Conservation (phyloP, 2,888 invertebrate genomes). For the Nomada fabriciana region DNA sequence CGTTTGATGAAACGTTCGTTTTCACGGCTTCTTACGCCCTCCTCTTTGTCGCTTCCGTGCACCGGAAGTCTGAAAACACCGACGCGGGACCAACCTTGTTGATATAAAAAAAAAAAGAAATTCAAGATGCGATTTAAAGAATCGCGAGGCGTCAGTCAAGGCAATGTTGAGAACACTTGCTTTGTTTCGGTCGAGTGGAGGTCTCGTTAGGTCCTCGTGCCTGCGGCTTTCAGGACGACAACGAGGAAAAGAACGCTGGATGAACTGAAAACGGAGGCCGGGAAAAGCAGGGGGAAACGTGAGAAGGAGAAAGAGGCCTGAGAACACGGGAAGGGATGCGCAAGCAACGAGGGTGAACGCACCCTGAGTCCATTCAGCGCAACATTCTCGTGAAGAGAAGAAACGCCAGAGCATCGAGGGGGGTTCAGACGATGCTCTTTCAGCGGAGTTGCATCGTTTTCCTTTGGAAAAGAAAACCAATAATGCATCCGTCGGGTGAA, state of each 20-base stretch:
- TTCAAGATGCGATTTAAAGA: conserved; percentile 54
- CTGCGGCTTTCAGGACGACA: conserved; percentile 48
- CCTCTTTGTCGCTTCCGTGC: neutral
- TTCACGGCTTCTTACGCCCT: neutral
- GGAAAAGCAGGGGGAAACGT: neutral
- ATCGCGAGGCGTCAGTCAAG: conserved; percentile 16
- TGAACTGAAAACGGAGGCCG: conserved; percentile 6
- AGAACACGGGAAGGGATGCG: conserved; percentile 41
- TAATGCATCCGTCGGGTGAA: conserved; percentile 52
- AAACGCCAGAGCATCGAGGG: conserved; percentile 17
- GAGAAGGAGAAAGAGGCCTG: conserved; percentile 11
- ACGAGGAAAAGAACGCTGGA: conserved; percentile 28
- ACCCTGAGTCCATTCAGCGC: conserved; percentile 55
- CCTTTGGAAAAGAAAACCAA: conserved; percentile 38
- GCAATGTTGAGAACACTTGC: conserved; percentile 66
- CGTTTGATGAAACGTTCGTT: conserved; percentile 28
- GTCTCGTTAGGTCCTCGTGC: conserved; percentile 69
- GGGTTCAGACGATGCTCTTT: conserved; percentile 36
- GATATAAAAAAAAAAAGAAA: conserved; percentile 23
- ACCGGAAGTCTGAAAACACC: conserved; percentile 14
- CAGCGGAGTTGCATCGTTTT: conserved; percentile 45
- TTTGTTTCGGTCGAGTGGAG: conserved; percentile 68
- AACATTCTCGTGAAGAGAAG: conserved; percentile 30
- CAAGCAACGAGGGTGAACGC: conserved; percentile 62
- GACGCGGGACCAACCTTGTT: conserved; percentile 13